Conservation (phyloP, 2,797 vertebrate species). For the Poliocrania exsul region DNA sequence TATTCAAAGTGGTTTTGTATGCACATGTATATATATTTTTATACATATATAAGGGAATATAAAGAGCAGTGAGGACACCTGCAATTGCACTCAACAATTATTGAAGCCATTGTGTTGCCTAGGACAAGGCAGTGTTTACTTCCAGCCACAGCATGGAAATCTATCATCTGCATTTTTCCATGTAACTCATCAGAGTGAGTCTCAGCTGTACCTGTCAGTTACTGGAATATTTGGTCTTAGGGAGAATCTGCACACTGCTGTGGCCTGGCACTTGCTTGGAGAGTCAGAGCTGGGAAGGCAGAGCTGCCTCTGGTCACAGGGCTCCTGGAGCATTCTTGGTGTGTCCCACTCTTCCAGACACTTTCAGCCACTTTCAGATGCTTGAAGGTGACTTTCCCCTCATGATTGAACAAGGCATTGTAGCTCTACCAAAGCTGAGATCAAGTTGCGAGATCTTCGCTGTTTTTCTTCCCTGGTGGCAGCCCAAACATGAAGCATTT, state of each 20-base stretch:
- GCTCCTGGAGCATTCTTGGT: neutral
- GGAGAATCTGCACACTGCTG: neutral
- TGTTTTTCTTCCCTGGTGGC: neutral
- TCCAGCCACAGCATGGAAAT: neutral
- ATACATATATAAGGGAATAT: neutral
- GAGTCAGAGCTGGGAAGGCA: neutral
- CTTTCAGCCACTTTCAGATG: neutral
- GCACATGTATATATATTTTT: neutral
- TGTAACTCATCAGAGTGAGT: neutral
- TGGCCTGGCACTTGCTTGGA: neutral
- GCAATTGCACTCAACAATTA: neutral
- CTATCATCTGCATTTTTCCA: neutral
- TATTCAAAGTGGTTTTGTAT: neutral
- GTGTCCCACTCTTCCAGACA: accelerated
- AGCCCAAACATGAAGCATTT: neutral
- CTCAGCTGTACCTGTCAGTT: neutral
- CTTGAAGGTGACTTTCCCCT: neutral
- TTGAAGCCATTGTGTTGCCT: neutral
- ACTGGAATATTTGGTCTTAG: neutral
- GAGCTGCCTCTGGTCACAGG: neutral
- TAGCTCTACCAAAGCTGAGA: neutral
- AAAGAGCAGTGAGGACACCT: neutral
- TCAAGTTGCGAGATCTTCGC: neutral
- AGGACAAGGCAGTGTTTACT: neutral
- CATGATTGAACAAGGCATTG: neutral